A percentile compares a stretch with the other conserved stretches of the same genome.
Conservation (phyloP, 2,888 invertebrate species). For the Ypsolopha sequella region DNA sequence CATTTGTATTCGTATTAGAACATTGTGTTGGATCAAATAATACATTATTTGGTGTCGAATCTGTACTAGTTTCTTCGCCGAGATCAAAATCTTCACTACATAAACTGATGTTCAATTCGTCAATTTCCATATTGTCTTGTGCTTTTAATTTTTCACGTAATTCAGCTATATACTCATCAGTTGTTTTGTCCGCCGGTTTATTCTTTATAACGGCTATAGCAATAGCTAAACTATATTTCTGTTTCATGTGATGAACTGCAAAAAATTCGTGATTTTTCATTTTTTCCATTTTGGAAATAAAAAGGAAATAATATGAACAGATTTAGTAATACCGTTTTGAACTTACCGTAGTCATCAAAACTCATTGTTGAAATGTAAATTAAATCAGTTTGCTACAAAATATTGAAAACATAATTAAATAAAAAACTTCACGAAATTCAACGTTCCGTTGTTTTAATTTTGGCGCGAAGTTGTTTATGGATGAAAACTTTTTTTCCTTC, state of each 20-base stretch:
- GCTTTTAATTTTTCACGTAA: slow-evolving; percentile 10
- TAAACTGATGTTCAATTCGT: slow-evolving; percentile 21
- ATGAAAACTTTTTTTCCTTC: no score
- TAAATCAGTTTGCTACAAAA: slow-evolving; percentile 1
- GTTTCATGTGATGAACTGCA: slow-evolving; percentile 29
- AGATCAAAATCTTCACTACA: slow-evolving; percentile 35
- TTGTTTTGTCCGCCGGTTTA: slow-evolving; percentile 26
- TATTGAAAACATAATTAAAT: not conserved
- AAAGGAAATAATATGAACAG: not conserved
- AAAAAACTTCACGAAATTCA: no score
- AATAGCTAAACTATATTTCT: slow-evolving; percentile 32
- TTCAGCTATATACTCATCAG: slow-evolving; percentile 23
- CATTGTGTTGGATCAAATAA: not conserved
- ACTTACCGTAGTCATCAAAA: slow-evolving; percentile 38
- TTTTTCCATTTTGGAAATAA: not conserved
- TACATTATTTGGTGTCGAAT: not conserved
- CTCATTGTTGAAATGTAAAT: slow-evolving; percentile 21
- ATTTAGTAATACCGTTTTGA: not conserved
- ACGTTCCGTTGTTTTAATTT: no score
- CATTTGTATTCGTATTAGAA: not conserved
- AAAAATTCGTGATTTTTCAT: not conserved
- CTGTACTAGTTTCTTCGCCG: slow-evolving; percentile 10
- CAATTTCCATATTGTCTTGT: slow-evolving; percentile 14
- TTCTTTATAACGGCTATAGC: slow-evolving; percentile 33
- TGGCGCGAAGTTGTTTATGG: no score